These are phyloP conservation scores for Megaptera novaeangliae DNA, from an alignment of 2,113 vertebrate species.

Conservation along the genomic window DNA sequence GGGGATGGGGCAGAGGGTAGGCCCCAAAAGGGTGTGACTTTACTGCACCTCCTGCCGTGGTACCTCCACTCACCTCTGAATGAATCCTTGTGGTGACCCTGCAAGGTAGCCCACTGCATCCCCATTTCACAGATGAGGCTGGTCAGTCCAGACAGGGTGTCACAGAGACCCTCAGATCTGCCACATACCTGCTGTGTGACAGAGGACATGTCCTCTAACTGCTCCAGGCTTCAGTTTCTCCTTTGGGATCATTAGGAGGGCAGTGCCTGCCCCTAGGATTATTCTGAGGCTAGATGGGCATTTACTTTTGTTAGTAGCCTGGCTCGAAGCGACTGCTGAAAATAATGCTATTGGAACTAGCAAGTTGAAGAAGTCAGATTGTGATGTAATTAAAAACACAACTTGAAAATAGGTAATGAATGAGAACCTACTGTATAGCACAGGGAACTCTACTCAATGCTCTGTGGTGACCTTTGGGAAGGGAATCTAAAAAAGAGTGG, in stretches of 20 bases:
- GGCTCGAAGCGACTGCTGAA: not conserved
- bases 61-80: not conserved
- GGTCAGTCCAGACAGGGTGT: not conserved
- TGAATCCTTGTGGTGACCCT: not conserved
- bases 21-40: no score
- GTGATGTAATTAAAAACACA: not conserved
- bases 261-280: not conserved
- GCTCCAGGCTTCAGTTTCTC: not conserved
- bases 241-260: not conserved
- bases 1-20: no score
- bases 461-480: no score
- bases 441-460: no score
- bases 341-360: not conserved
- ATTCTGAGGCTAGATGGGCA: not conserved
- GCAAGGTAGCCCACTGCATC: not conserved
- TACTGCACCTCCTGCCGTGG: not conserved
- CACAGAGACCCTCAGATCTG: not conserved
- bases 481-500: no score
- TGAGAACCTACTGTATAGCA: no score
- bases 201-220: rapidly evolving
- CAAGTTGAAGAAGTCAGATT: not conserved
- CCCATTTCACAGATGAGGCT: not conserved
- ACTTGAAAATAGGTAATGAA: not conserved
- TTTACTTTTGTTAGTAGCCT: not conserved
- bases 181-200: not conserved